Conservation (phyloP, 1,140 invertebrate species). For the Teleogryllus occipitalis region DNA sequence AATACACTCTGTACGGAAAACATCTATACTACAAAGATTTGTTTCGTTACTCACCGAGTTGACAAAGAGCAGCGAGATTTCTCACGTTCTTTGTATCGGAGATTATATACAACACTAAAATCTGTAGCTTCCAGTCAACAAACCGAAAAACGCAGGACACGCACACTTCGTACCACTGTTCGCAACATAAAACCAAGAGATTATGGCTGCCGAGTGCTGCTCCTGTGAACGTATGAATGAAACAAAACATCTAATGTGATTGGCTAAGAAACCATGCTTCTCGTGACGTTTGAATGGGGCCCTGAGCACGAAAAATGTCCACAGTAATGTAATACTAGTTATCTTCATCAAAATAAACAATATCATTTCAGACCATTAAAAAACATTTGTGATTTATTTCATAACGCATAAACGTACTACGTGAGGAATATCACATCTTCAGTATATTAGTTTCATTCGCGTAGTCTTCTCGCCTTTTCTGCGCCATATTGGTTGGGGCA, state of each 20-base stretch:
- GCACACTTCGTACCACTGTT: slow-evolving; percentile 9
- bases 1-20: slow-evolving; percentile 12
- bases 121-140: not conserved
- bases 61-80: slow-evolving; percentile 6
- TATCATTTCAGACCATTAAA: no score
- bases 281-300: slow-evolving; percentile 16
- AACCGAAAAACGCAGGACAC: slow-evolving; percentile 10
- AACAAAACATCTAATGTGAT: slow-evolving; percentile 19
- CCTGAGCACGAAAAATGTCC: not conserved
- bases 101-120: not conserved
- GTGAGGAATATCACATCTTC: no score
- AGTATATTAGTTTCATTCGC: not conserved
- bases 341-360: no score
- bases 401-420: no score
- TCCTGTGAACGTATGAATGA: slow-evolving; percentile 19
- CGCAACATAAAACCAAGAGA: slow-evolving; percentile 18
- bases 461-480: not conserved
- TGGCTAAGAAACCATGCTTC: slow-evolving; percentile 13
- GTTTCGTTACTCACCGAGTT: not conserved
- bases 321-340: not conserved
- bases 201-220: slow-evolving; percentile 22
- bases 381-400: no score
- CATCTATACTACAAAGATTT: not conserved
- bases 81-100: not conserved
- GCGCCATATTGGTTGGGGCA: slow-evolving; percentile 17